Evolutionary conservation across 2,113 vertebrate genomes (phyloP).

Genomic region (Zosterops japonicus): DNA sequence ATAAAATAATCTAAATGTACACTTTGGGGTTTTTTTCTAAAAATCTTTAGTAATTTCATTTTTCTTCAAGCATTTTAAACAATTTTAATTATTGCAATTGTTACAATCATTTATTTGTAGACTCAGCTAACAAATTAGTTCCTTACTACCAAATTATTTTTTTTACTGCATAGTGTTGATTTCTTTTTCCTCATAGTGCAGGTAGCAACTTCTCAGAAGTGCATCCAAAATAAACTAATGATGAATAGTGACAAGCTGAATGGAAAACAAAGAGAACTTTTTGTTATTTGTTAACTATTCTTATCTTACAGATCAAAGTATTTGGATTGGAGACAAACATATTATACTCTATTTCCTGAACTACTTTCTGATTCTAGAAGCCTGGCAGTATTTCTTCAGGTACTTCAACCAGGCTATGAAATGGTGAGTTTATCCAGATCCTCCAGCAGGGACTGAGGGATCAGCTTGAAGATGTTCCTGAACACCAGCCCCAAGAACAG

Average conservation of each 20-base stretch:
- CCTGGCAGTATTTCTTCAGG: background rate
- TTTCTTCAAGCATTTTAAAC: background rate
- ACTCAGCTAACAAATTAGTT: background rate
- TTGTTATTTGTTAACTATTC: background rate
- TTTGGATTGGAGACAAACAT: background rate
- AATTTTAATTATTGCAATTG: background rate
- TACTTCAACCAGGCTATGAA: background rate
- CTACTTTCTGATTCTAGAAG: background rate
- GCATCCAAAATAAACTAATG: background rate
- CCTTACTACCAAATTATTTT: background rate
- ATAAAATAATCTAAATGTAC: background rate
- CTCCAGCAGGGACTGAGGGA: background rate
- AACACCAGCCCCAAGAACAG: background rate
- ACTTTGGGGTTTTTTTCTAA: background rate
- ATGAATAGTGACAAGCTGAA: background rate
- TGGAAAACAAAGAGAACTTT: background rate
- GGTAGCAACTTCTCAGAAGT: slow-evolving; percentile 19
- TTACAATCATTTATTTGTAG: background rate
- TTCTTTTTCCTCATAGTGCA: background rate
- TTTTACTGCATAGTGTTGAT: background rate
- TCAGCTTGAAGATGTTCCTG: background rate
- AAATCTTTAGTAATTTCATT: background rate
- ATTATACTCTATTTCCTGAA: background rate
- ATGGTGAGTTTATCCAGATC: background rate
- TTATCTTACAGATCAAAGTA: slow-evolving; percentile 34